Evolutionary conservation across 1,140 invertebrate genomes (phyloP), one percentile per base, ranked within the genome.

Genomic region (Dreissena polymorpha): DNA sequence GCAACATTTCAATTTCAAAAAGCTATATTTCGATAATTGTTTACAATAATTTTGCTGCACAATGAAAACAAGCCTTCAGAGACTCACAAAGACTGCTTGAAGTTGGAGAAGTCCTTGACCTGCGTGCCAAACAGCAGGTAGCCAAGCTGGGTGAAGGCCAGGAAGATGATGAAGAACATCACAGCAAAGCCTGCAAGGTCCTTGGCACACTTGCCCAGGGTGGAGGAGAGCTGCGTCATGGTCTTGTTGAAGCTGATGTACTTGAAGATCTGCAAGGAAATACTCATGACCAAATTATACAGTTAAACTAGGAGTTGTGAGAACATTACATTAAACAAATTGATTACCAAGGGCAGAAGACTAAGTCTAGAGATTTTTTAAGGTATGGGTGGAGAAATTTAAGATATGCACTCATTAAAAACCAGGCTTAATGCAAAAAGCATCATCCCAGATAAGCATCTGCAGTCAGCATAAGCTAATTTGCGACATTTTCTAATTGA

Each of bases 111-210:
- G 89, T 95, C 95, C 68, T 94, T 91, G 80, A 93, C 91, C 85
- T 93, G 92, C 25, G 93, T 91, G 16, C 93, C 93, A 87, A 93
- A 93, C 39, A 93, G 83, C 25, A 93, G 88, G 84, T 93, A 93
- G n/a, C 92, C 93, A 18, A 93, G 89, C 86, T 93, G 95, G 2
- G 96, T 95, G 92, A 96, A 97, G 12, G 96, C 96, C 89, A 96
- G 94, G 92, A 97, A 97, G 12, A 97, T 95, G 85, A 97, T 96
- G 88, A 96, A 95, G 92, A 97, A 97, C 96, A 97, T 97, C 8
- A 97, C 93, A 65, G 95, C 94, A 91, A 97, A 97, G 21, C 96
- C 96, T 70, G 94, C 93, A 85, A 97, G 93, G 90, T 97, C 96
- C 85, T 95, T 95, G 1, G 95, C 94, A 91, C 96, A 96, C 93